Evolutionary conservation across 2,888 invertebrate genomes (phyloP).

Genomic region (Drosophila infuscata): DNA sequence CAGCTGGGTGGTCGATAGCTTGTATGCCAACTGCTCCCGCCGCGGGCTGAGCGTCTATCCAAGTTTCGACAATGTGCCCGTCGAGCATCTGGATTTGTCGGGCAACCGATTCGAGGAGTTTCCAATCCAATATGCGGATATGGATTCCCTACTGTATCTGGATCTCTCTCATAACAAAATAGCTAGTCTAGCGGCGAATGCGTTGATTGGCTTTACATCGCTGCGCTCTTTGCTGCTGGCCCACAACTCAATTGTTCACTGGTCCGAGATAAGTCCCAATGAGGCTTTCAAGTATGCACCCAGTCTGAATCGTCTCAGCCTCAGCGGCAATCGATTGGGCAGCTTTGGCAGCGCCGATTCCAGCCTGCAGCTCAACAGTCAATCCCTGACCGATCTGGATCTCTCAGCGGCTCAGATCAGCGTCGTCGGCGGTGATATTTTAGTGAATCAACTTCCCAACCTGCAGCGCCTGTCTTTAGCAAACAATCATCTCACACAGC

Average conservation of each 20-base stretch:
- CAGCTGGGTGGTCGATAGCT: conserved; percentile 81
- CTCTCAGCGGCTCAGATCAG: conserved; percentile 85
- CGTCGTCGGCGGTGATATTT: conserved; percentile 85
- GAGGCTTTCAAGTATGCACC: conserved; percentile 85
- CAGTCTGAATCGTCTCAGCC: conserved; percentile 87
- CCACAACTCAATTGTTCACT: conserved; percentile 87
- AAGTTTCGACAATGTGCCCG: conserved; percentile 80
- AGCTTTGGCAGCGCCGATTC: conserved; percentile 86
- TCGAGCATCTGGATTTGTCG: conserved; percentile 88
- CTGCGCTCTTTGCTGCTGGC: conserved; percentile 88
- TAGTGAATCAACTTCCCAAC: conserved; percentile 85
- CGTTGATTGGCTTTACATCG: conserved; percentile 86
- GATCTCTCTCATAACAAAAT: conserved; percentile 87
- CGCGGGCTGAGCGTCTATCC: conserved; percentile 74
- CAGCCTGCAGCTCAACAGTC: conserved; percentile 87
- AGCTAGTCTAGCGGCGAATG: conserved; percentile 85
- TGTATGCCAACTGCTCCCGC: conserved; percentile 81
- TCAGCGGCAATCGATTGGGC: conserved; percentile 88
- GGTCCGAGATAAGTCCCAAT: conserved; percentile 87
- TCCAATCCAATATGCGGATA: conserved; percentile 86
- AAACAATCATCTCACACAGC: conserved; percentile 86
- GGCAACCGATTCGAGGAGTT: conserved; percentile 87
- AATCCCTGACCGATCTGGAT: conserved; percentile 87
- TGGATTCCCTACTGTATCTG: conserved; percentile 86
- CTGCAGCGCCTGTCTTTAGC: conserved; percentile 86